Percentiles rank a stretch among this genome's conserved stretches.
phyloP scores from a whole-genome alignment of 1,140 invertebrate genomes.

The Hormaphis cornu region DNA sequence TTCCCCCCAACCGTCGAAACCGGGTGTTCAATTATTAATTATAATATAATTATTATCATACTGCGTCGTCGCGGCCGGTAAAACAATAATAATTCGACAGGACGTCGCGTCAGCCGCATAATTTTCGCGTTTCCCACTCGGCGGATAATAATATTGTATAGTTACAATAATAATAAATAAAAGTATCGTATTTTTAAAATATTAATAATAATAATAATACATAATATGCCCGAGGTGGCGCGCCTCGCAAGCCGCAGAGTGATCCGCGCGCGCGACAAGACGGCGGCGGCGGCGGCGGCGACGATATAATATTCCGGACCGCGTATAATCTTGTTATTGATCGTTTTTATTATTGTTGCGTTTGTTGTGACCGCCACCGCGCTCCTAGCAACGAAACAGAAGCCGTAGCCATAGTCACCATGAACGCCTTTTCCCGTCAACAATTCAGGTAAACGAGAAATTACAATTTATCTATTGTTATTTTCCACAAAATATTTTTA shows the following conservation, averaged over 20 bases:
- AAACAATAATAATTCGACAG: too few species aligned
- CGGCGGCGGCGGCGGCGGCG: not conserved
- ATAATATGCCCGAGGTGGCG: not conserved
- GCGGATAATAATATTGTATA: too few species aligned
- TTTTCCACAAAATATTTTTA: too few species aligned
- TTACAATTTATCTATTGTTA: not conserved
- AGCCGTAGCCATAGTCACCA: constrained; percentile 32
- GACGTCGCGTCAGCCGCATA: too few species aligned
- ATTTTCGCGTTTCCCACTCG: too few species aligned
- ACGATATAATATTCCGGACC: not conserved
- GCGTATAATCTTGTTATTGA: constrained; percentile 32
- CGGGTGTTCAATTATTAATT: too few species aligned
- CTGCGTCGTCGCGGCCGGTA: too few species aligned
- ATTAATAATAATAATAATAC: not conserved
- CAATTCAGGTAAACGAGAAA: constrained; percentile 17
- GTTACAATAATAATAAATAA: not conserved
- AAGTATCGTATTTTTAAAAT: too few species aligned
- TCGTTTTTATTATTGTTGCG: constrained; percentile 32
- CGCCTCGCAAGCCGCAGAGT: not conserved
- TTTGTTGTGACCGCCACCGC: constrained; percentile 27
- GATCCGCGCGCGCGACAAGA: constrained; percentile 4
- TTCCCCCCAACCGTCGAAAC: too few species aligned
- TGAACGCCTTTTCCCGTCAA: constrained; percentile 29
- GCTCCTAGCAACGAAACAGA: constrained; percentile 29
- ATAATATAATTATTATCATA: too few species aligned